Base-by-base conservation (phyloP, 2,797 vertebrate genomes). In the Calcarius lapponicus region DNA sequence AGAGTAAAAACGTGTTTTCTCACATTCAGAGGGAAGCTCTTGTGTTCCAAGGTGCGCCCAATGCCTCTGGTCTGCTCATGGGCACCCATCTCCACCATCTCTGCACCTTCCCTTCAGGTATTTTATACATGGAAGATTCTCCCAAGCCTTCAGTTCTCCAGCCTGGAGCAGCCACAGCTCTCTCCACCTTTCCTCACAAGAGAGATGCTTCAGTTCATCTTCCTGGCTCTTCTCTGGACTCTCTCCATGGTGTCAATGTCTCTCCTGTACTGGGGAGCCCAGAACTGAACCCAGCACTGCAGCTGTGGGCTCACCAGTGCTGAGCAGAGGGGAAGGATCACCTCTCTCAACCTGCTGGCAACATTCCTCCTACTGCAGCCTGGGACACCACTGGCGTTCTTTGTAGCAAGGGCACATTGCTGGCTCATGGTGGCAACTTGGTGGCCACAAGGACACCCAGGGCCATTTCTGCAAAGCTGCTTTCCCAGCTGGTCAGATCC, bases 251-350 rank as follows among this genome's bases (percentile, higher is more conserved):
- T 6, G 24, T 26, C 50, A 26, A 8, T 14, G 16, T 51, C n/a
- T 36, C 25, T 67, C 7, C 7, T 2, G 0, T 3, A 45, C 0
- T 3, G 34, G 2, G 8, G 11, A 74, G 70, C 9, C 32, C 66
- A 79, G 15, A 80, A 34, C 42, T 11, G 18, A 38, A n/a, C 6
- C 13, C 65, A 78, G 47, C 11, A 32, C 13, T 56, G 17, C 80
- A 84, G 57, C 10, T 48, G 29, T 17, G 45, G 24, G 14, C 50
- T 43, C 62, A 71, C 9, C 45, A 53, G 22, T 1, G 43, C 69
- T 31, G 26, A 83, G 72, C 21, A 73, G n/a, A 80, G 19, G 11
- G 1, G 13, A 8, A 67, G 12, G 31, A 86, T 62, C 80, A 53
- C 6, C 51, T 72, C 31, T 34, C 14, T 54, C 0, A 0, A 28